A percentile compares a stretch with the other conserved stretches of the same genome.
These are phyloP conservation scores for Sebastes vulpes DNA, from an alignment of 2,797 vertebrate species.

Conservation along the genomic window DNA sequence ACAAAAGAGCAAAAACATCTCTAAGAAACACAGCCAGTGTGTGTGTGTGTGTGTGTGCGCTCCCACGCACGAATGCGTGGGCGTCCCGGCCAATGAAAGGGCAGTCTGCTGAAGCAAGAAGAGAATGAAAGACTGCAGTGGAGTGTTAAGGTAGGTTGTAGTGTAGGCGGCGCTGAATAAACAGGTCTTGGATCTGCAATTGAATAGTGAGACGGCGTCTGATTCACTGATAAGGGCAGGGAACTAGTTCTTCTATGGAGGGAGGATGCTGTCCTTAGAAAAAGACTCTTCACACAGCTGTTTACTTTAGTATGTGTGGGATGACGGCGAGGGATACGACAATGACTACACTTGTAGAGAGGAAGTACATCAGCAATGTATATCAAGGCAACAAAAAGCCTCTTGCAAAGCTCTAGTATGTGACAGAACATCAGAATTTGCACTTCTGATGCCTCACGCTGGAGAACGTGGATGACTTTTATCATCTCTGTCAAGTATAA, in stretches of 20 bases:
- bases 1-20: conserved; percentile 22
- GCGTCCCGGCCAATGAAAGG: conserved; percentile 28
- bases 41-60: neutral
- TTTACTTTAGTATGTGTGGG: neutral
- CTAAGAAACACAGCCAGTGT: conserved; percentile 2
- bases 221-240: conserved; percentile 23
- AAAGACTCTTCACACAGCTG: neutral
- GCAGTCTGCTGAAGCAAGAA: conserved; percentile 39
- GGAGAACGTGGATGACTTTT: neutral
- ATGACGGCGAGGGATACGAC: neutral
- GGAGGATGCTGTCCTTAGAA: neutral
- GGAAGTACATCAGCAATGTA: neutral
- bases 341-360: neutral
- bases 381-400: neutral
- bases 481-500: neutral
- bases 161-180: conserved; percentile 54
- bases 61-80: conserved; percentile 15
- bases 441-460: no score
- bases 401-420: neutral
- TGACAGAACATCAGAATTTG: neutral
- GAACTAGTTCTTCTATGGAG: neutral
- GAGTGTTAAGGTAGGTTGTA: conserved; percentile 39
- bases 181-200: conserved; percentile 34
- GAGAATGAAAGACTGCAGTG: conserved; percentile 33
- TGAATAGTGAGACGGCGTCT: conserved; percentile 38